Percentiles rank a stretch among this genome's conserved stretches.
These are phyloP conservation scores for Aethes cnicana DNA, from an alignment of 2,888 invertebrate genomes.

Conservation along the genomic window DNA sequence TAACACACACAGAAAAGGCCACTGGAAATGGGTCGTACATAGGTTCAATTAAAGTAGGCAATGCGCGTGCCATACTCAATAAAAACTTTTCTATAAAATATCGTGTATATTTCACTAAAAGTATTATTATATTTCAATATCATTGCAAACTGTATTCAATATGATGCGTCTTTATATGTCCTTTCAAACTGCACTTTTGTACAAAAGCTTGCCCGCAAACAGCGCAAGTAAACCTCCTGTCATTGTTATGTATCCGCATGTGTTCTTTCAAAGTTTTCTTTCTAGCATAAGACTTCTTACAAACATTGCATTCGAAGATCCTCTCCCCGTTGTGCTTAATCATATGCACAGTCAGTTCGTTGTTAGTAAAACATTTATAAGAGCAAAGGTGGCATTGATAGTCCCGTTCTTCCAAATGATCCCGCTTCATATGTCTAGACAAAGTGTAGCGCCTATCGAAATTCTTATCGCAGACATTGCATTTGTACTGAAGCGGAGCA, in stretches of 20 bases:
- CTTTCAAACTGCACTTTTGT: constrained; percentile 69
- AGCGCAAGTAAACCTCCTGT: constrained; percentile 65
- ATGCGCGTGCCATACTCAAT: too few relatives aligned
- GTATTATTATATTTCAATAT: too few relatives aligned
- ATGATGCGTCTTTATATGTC: constrained; percentile 65
- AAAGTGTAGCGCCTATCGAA: constrained; percentile 48
- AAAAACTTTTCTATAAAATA: too few relatives aligned
- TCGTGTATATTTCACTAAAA: too few relatives aligned
- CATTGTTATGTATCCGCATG: constrained; percentile 56
- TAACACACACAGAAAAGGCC: too few relatives aligned
- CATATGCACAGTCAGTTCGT: constrained; percentile 49
- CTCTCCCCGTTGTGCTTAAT: constrained; percentile 49
- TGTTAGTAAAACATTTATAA: constrained; percentile 56
- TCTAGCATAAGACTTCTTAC: constrained; percentile 59
- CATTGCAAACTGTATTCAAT: too few relatives aligned
- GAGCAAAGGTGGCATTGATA: constrained; percentile 51
- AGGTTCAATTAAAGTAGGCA: too few relatives aligned
- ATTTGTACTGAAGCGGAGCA: too few relatives aligned
- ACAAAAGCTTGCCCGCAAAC: constrained; percentile 73
- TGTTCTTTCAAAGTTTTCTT: constrained; percentile 57
- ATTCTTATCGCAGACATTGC: constrained; percentile 42
- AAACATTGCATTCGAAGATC: constrained; percentile 59
- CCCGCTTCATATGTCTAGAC: constrained; percentile 61
- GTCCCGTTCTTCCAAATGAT: constrained; percentile 60
- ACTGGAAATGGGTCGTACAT: too few relatives aligned